Evolutionary conservation across 2,113 vertebrate species (phyloP).

Genomic region (Paramormyrops kingsleyae): DNA sequence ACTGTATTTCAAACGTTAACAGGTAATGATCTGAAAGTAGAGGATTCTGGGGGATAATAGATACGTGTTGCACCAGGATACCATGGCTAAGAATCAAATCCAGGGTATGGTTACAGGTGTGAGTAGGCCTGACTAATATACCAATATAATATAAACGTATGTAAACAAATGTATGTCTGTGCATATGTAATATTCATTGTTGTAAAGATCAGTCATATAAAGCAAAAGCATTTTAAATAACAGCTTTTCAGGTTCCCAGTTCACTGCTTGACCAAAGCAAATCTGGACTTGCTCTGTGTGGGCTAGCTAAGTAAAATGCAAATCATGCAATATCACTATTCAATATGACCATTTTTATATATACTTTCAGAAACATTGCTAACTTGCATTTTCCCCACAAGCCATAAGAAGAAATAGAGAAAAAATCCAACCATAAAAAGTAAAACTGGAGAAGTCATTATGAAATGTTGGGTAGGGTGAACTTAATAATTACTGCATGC

Average conservation of each 20-base stretch:
- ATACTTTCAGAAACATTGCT: neutral
- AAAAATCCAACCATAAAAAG: neutral
- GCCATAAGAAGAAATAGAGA: neutral
- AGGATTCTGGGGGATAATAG: too few relatives aligned
- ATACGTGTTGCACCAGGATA: too few relatives aligned
- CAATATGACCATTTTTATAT: neutral
- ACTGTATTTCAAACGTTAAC: too few relatives aligned
- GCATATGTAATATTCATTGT: neutral
- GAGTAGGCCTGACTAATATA: too few relatives aligned
- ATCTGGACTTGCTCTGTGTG: neutral
- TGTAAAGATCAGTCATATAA: neutral
- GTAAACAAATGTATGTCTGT: neutral
- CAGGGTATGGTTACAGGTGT: too few relatives aligned
- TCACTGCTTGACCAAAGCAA: neutral
- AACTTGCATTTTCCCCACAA: neutral
- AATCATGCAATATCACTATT: neutral
- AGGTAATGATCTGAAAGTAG: too few relatives aligned
- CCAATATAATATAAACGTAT: neutral
- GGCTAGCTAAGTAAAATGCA: neutral
- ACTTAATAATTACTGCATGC: neutral
- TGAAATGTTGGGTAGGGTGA: neutral
- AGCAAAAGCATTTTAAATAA: neutral
- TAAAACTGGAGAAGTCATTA: neutral
- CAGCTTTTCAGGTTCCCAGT: neutral
- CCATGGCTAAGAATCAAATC: too few relatives aligned